Percentiles rank a stretch among this genome's conserved stretches.
Conservation (phyloP, 2,888 invertebrate species). For the Tipula unca region DNA sequence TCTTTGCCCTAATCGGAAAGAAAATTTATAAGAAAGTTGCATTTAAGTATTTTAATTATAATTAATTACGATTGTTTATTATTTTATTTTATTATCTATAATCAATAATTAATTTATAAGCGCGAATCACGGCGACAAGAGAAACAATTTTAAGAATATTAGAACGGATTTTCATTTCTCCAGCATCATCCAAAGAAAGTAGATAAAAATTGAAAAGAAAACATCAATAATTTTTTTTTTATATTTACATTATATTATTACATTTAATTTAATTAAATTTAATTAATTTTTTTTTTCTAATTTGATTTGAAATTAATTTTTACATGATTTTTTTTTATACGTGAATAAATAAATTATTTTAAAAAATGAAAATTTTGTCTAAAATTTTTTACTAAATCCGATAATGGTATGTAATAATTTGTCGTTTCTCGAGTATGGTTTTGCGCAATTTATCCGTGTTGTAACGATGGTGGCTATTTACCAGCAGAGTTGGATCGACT, state of each 20-base stretch:
- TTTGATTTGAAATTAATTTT: slow-evolving; percentile 14
- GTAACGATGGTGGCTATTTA: not conserved
- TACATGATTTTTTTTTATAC: not conserved
- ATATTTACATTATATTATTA: not conserved
- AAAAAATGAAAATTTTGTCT: not conserved
- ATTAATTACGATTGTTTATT: not conserved
- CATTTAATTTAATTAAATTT: not conserved
- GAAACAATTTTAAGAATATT: not conserved
- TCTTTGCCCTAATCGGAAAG: not conserved
- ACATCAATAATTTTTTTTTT: not conserved
- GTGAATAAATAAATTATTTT: not conserved
- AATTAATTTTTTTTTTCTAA: not conserved
- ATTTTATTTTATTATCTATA: not conserved
- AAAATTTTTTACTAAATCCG: not conserved
- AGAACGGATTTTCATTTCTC: not conserved
- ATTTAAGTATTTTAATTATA: slow-evolving; percentile 3
- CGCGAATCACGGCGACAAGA: not conserved
- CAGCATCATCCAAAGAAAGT: slow-evolving; percentile 4
- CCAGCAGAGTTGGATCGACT: not conserved
- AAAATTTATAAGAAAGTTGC: not conserved
- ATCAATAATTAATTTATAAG: slow-evolving; percentile 1
- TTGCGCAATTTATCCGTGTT: not conserved
- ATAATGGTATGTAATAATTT: not conserved
- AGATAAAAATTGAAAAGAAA: not conserved
- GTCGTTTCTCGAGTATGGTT: not conserved